Percentiles rank a stretch among this genome's conserved stretches.
phyloP scores from a whole-genome alignment of 2,888 invertebrate species.

The Drosophila kuntzei region DNA sequence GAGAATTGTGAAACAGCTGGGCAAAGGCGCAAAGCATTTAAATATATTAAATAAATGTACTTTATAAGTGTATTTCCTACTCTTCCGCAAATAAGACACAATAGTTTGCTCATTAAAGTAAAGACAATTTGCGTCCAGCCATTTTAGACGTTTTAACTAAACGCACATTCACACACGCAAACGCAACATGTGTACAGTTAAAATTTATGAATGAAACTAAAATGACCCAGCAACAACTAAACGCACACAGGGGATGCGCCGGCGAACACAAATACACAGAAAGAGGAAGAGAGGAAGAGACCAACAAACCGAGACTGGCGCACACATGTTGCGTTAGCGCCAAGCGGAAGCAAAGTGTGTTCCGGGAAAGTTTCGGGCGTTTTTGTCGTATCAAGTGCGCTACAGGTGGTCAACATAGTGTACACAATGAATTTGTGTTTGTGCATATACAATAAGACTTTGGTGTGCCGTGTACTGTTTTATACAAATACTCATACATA shows the following conservation, averaged over 20 bases:
- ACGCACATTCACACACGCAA: not conserved
- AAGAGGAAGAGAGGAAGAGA: slow-evolving; percentile 8
- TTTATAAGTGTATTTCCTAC: not conserved
- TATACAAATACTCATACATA: not conserved
- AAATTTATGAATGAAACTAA: slow-evolving; percentile 53
- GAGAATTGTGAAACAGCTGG: slow-evolving; percentile 18
- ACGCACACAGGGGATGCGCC: slow-evolving; percentile 46
- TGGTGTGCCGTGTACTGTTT: not conserved
- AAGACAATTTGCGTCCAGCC: not conserved
- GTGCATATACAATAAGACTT: slow-evolving; percentile 2
- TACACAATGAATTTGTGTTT: slow-evolving; percentile 6
- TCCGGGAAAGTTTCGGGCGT: slow-evolving; percentile 54
- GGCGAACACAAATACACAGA: slow-evolving; percentile 27
- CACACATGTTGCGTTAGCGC: slow-evolving; percentile 75
- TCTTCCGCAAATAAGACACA: too few species aligned
- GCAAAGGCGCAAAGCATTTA: slow-evolving; percentile 30
- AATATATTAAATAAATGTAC: not conserved
- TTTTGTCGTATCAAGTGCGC: slow-evolving; percentile 30
- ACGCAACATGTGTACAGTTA: not conserved
- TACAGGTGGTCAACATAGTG: slow-evolving; percentile 45
- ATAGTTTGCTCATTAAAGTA: not conserved
- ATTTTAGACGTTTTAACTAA: not conserved
- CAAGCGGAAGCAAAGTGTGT: slow-evolving; percentile 56
- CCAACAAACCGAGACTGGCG: slow-evolving; percentile 31
- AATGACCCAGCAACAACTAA: slow-evolving; percentile 31